A percentile compares a stretch with the other conserved stretches of the same genome.
Conservation (phyloP, 2,113 vertebrate species). For the Mesocricetus auratus region DNA sequence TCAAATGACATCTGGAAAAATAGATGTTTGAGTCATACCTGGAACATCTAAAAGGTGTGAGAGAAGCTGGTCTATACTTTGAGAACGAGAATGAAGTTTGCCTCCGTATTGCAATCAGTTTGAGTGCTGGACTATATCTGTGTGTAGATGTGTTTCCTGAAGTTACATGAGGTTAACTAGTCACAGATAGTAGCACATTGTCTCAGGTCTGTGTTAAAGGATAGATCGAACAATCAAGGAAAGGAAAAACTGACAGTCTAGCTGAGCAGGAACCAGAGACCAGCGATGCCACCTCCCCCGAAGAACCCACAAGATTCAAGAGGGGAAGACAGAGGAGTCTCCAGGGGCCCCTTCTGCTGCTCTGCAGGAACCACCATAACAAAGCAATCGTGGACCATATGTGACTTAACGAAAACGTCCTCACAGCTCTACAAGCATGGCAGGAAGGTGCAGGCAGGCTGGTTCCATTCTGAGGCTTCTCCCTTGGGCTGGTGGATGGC, state of each 20-base stretch:
- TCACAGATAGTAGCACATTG: neutral
- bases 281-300: no score
- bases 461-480: neutral
- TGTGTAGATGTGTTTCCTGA: neutral
- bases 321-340: neutral
- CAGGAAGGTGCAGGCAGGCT: neutral
- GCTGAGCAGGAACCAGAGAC: neutral
- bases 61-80: neutral
- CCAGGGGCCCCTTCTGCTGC: neutral
- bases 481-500: neutral
- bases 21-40: neutral
- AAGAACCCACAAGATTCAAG: neutral
- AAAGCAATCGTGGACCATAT: neutral
- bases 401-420: neutral
- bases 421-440: neutral
- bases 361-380: neutral
- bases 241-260: neutral
- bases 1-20: neutral
- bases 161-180: neutral
- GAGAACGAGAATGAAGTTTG: neutral
- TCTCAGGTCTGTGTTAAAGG: neutral
- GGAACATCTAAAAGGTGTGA: neutral
- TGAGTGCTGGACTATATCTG: neutral
- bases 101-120: neutral
- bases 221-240: neutral